Base-by-base conservation (phyloP, 2,888 invertebrate genomes). In the Hypomecis punctinalis region DNA sequence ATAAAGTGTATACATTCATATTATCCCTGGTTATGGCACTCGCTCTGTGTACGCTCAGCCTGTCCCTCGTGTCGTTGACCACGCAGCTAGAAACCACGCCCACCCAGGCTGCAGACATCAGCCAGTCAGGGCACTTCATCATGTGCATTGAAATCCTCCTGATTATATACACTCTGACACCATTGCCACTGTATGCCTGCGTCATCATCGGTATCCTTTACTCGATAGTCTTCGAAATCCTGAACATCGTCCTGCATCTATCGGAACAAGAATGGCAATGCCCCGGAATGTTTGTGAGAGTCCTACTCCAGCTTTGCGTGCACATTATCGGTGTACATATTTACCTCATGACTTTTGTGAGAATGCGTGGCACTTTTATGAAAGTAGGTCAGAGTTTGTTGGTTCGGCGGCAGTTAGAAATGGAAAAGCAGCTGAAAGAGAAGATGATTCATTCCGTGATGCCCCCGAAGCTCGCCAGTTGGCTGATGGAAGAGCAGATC, bases 381-480 rank as follows among this genome's bases (percentile, higher is more conserved):
- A 98, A 98, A 93, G 98, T 97, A 56, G 98, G 99, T 0, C 98
- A 99, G 85, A 98, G 98, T 77, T 91, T 98, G 66, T 91, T 99
- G 65, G 98, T 98, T 5, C 94, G 98, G 39, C 94, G 97, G 57
- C 98, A 99, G 83, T 90, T 99, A 64, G 98, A 98, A 88, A 95
- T 97, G 94, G 99, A 99, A 84, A 98, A 98, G 78, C 97, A 97
- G 81, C 93, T 99, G 49, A 99, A 99, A 85, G 98, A 99, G 85
- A 98, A 98, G 85, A 99, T 99, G 98, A 98, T 98, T 76, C 97
- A 97, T 84, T 99, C 98, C 35, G 97, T 99, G 64, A 99, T 99
- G 99, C 99, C 99, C 7, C 98, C 98, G 0, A 97, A 96, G 81
- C 97, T 98, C 1, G 98, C 98, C 3, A 95, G 96, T 74, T 97